These are phyloP conservation scores for Aradophagus sp. DNA, from an alignment of 1,140 invertebrate genomes.

Conservation along the genomic window DNA sequence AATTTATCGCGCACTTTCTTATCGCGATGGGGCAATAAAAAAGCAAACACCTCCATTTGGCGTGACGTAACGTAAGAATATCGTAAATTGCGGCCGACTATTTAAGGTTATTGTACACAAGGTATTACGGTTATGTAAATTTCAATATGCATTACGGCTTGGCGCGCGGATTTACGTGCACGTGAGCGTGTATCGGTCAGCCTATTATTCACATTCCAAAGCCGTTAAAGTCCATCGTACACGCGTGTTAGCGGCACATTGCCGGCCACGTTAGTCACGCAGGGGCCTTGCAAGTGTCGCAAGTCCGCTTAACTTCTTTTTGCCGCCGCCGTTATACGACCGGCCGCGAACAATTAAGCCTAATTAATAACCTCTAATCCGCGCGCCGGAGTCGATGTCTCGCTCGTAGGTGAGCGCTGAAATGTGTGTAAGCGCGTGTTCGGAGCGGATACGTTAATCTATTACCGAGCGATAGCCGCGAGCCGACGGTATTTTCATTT, in stretches of 20 bases:
- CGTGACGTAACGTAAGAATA: slow-evolving; percentile 14
- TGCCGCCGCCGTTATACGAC: slow-evolving; percentile 3
- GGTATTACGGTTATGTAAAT: slow-evolving; percentile 44
- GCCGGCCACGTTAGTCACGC: slow-evolving; percentile 59
- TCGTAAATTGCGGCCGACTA: slow-evolving; percentile 23
- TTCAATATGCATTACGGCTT: slow-evolving; percentile 29
- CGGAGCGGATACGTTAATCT: slow-evolving; percentile 20
- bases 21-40: slow-evolving; percentile 3
- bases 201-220: slow-evolving; percentile 37
- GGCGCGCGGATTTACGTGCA: slow-evolving; percentile 21
- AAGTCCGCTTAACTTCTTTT: slow-evolving; percentile 60
- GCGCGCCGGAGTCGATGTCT: slow-evolving; percentile 33
- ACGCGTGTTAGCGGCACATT: slow-evolving; percentile 60
- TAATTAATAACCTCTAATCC: slow-evolving; percentile 71
- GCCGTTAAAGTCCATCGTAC: slow-evolving; percentile 32
- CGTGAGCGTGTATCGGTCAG: slow-evolving; percentile 25
- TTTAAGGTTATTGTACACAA: slow-evolving; percentile 36
- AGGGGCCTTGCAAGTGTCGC: slow-evolving; percentile 60
- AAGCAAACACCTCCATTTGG: neutral
- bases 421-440: slow-evolving; percentile 15
- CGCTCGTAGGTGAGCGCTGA: slow-evolving; percentile 5
- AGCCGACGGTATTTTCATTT: slow-evolving; percentile 22
- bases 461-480: slow-evolving; percentile 17
- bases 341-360: slow-evolving; percentile 67
- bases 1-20: slow-evolving; percentile 1